Conservation (phyloP, 2,888 invertebrate species). For the Drosophila leonis region DNA sequence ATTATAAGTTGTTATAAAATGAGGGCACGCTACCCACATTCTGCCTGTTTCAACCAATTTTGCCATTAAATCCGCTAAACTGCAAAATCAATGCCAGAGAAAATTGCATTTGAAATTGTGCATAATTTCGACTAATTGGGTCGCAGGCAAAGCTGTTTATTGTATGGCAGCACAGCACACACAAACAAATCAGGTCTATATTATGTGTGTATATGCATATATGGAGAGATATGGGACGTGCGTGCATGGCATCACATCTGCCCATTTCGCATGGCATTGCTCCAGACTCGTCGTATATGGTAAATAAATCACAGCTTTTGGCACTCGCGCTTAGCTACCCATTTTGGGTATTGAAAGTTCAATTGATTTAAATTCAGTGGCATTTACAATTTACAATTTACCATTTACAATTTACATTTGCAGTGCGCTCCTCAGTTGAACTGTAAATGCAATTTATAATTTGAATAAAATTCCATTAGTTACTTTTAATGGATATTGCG, state of each 20-base stretch:
- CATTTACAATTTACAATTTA: slow-evolving; percentile 40
- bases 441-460: slow-evolving; percentile 68
- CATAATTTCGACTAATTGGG: slow-evolving; percentile 67
- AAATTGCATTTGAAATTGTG: slow-evolving; percentile 56
- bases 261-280: slow-evolving; percentile 31
- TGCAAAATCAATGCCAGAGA: slow-evolving; percentile 49
- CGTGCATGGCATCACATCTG: slow-evolving; percentile 23
- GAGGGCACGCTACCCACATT: background rate
- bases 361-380: slow-evolving; percentile 55
- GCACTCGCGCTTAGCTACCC: slow-evolving; percentile 14
- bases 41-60: background rate
- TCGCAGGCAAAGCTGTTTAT: slow-evolving; percentile 65
- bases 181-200: slow-evolving; percentile 4
- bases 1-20: background rate
- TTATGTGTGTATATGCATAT: background rate
- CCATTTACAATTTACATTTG: slow-evolving; percentile 19
- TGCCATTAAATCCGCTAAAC: slow-evolving; percentile 31
- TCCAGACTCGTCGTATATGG: background rate
- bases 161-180: slow-evolving; percentile 26
- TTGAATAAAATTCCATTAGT: slow-evolving; percentile 75
- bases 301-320: slow-evolving; percentile 44
- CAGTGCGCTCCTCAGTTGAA: slow-evolving; percentile 31
- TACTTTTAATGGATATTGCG: slow-evolving; percentile 69
- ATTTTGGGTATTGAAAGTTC: slow-evolving; percentile 38
- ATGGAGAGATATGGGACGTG: background rate